phyloP scores from a whole-genome alignment of 2,797 vertebrate genomes.

The Acomys russatus region DNA sequence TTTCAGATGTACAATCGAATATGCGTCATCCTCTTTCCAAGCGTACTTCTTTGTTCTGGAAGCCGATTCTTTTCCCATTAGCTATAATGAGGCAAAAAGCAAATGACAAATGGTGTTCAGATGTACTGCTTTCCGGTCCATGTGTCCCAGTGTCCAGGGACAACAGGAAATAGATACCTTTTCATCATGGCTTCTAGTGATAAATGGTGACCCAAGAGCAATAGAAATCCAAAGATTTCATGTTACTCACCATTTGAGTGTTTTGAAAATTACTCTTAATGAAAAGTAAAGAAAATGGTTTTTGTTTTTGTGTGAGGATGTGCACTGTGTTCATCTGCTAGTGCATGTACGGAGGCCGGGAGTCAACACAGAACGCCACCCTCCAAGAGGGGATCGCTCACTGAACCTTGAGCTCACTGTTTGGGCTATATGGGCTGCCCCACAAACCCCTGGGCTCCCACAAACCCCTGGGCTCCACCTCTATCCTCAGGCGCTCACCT shows the following conservation, averaged over 20 bases:
- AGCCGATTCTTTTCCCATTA: constrained; percentile 81
- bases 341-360: not conserved
- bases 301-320: not conserved
- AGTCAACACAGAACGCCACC: too few relatives aligned
- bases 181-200: not conserved
- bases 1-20: constrained; percentile 83
- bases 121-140: constrained; percentile 65
- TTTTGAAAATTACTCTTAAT: not conserved
- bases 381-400: not conserved
- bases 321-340: not conserved
- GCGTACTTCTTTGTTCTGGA: constrained; percentile 80
- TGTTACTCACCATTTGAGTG: not conserved
- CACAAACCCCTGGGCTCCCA: not conserved
- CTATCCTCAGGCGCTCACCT: not conserved
- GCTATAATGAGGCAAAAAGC: constrained; percentile 78
- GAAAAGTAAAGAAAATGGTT: not conserved
- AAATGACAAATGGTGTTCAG: constrained; percentile 71
- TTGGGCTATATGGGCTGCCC: not conserved
- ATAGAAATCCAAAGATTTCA: not conserved
- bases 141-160: constrained; percentile 72
- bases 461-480: not conserved
- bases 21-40: constrained; percentile 77
- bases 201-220: not conserved
- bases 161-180: constrained; percentile 50
- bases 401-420: not conserved